Evolutionary conservation across 2,888 invertebrate species (phyloP).

Genomic region (Stenichneumon culpator): DNA sequence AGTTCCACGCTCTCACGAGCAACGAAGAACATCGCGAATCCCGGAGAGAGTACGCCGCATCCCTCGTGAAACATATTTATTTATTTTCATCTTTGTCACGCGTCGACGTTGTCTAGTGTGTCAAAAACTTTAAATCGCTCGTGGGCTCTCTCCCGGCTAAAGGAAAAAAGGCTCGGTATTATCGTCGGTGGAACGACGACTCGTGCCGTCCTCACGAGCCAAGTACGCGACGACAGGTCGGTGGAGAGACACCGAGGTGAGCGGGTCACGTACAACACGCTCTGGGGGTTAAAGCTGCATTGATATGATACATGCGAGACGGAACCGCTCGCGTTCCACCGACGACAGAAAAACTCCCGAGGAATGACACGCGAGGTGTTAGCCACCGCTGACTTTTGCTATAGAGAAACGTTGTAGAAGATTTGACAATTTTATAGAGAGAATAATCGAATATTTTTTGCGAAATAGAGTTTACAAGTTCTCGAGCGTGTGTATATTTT

Average conservation of each 20-base stretch:
- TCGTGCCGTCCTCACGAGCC: conserved; percentile 7
- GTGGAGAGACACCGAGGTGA: neutral
- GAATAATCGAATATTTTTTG: conserved; percentile 81
- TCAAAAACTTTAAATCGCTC: conserved; percentile 34
- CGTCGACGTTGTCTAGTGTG: conserved; percentile 51
- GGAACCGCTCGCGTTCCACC: conserved; percentile 27
- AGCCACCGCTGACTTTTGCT: conserved; percentile 29
- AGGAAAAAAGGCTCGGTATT: conserved; percentile 30
- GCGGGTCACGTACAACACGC: neutral
- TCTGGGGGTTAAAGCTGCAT: conserved; percentile 3
- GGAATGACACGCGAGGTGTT: conserved; percentile 19
- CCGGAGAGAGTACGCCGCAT: neutral
- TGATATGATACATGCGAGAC: conserved; percentile 13
- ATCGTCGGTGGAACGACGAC: conserved; percentile 64
- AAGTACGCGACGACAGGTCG: conserved; percentile 9
- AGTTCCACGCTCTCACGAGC: neutral
- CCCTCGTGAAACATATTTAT: conserved; percentile 48
- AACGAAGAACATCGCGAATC: neutral
- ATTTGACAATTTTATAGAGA: conserved; percentile 81
- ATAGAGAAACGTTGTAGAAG: conserved; percentile 67
- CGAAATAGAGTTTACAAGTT: conserved; percentile 80
- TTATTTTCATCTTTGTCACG: conserved; percentile 48
- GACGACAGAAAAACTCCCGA: conserved; percentile 16
- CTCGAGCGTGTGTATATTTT: conserved; percentile 79
- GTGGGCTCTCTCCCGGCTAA: conserved; percentile 9